Conservation (phyloP, 1,140 invertebrate species). For the Delia radicum region DNA sequence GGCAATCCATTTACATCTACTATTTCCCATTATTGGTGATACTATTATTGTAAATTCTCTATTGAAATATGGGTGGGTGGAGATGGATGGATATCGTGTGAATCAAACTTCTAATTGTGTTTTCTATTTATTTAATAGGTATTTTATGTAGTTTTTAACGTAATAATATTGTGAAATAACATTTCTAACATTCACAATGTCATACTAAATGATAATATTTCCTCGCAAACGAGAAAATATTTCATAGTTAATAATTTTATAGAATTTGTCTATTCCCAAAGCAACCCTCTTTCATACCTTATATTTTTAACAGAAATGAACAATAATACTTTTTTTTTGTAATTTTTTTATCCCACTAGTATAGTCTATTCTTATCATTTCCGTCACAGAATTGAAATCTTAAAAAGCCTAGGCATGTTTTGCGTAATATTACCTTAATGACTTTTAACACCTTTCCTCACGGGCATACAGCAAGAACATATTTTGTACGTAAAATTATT, state of each 20-base stretch:
- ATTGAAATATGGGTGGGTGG: no score
- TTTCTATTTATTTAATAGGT: no score
- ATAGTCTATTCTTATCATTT: slow-evolving; percentile 10
- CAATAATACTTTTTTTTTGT: not conserved
- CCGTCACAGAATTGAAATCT: slow-evolving; percentile 7
- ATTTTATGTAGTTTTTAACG: no score
- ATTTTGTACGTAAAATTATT: not conserved
- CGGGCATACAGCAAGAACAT: not conserved
- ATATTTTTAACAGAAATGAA: not conserved
- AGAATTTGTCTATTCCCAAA: not conserved
- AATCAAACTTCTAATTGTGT: no score
- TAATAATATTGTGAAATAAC: no score
- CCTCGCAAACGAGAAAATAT: not conserved
- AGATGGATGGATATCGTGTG: no score
- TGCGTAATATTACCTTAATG: slow-evolving; percentile 15
- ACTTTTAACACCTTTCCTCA: not conserved
- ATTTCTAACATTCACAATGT: no score
- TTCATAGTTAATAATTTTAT: not conserved
- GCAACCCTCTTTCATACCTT: not conserved
- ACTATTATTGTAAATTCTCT: no score
- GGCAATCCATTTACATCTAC: no score
- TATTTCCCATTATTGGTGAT: no score
- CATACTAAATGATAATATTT: no score
- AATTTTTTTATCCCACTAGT: not conserved
- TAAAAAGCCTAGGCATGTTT: slow-evolving; percentile 7